Conservation (phyloP, 2,797 vertebrate genomes). For the Halcyon leucocephala region DNA sequence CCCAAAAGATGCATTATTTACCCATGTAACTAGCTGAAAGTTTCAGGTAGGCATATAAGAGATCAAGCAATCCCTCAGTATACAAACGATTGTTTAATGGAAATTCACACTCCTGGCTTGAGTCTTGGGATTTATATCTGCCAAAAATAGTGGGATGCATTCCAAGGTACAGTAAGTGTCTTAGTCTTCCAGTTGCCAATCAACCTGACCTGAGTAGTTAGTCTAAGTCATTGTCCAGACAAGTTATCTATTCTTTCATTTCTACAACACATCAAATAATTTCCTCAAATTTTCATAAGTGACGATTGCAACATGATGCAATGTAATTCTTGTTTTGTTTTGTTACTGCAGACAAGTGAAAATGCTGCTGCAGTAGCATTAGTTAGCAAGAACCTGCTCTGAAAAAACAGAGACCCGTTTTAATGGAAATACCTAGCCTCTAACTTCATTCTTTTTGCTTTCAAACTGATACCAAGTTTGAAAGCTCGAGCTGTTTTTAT, state of each 20-base stretch:
- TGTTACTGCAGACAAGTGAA: not conserved
- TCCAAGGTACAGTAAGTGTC: not conserved
- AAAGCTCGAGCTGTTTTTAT: not conserved
- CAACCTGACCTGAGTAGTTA: not conserved
- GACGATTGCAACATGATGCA: not conserved
- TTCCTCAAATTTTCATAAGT: not conserved
- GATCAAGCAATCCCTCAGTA: not conserved
- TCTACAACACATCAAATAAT: not conserved
- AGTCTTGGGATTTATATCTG: not conserved
- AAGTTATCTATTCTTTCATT: not conserved
- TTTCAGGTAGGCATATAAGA: not conserved
- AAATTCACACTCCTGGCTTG: not conserved
- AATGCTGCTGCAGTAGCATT: not conserved
- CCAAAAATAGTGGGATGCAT: not conserved
- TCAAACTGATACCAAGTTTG: not conserved
- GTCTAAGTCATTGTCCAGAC: not conserved
- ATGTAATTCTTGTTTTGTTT: not conserved
- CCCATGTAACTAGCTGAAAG: not conserved
- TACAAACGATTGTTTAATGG: not conserved
- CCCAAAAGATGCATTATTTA: not conserved
- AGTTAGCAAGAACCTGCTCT: not conserved
- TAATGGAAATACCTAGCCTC: not conserved
- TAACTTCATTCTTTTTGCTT: not conserved
- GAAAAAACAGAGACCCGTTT: not conserved
- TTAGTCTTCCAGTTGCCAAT: not conserved